phyloP scores from a whole-genome alignment of 2,113 vertebrate species.

The Heterotis niloticus region DNA sequence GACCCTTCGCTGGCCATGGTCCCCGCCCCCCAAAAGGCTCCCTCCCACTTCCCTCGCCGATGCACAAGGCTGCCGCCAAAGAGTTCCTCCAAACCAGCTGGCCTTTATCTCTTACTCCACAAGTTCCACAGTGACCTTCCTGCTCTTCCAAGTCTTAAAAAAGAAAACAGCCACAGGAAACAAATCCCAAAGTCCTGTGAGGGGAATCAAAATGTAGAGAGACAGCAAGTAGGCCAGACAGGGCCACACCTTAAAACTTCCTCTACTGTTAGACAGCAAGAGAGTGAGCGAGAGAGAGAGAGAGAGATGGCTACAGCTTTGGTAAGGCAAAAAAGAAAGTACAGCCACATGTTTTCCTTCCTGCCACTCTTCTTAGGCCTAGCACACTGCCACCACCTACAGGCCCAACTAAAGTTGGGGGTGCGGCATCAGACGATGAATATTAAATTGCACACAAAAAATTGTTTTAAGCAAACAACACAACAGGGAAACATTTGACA shows the following conservation, averaged over 20 bases:
- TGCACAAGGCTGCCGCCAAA: not conserved
- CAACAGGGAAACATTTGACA: not conserved
- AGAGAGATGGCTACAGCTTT: constrained; percentile 14
- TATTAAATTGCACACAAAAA: too few relatives aligned
- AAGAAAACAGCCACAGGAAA: not conserved
- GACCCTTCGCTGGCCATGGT: constrained; percentile 16
- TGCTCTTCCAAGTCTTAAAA: not conserved
- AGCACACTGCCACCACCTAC: not conserved
- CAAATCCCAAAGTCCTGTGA: constrained; percentile 6
- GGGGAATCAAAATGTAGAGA: constrained; percentile 16
- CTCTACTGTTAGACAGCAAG: constrained; percentile 18
- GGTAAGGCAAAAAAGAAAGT: constrained; percentile 6
- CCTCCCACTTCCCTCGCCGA: not conserved
- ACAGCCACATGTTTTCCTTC: constrained; percentile 5
- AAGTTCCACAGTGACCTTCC: constrained; percentile 18
- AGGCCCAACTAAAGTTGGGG: not conserved
- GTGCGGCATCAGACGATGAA: not conserved
- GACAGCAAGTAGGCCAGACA: not conserved
- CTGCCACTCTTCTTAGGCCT: not conserved
- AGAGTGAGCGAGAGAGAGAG: constrained; percentile 6
- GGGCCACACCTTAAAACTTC: constrained; percentile 23
- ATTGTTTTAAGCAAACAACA: not conserved
- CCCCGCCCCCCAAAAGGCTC: not conserved
- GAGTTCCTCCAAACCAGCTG: not conserved
- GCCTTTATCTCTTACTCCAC: constrained; percentile 20